Percentiles rank a stretch among this genome's conserved stretches.
Conservation (phyloP, 2,113 vertebrate species). For the Megaceryle torquata region DNA sequence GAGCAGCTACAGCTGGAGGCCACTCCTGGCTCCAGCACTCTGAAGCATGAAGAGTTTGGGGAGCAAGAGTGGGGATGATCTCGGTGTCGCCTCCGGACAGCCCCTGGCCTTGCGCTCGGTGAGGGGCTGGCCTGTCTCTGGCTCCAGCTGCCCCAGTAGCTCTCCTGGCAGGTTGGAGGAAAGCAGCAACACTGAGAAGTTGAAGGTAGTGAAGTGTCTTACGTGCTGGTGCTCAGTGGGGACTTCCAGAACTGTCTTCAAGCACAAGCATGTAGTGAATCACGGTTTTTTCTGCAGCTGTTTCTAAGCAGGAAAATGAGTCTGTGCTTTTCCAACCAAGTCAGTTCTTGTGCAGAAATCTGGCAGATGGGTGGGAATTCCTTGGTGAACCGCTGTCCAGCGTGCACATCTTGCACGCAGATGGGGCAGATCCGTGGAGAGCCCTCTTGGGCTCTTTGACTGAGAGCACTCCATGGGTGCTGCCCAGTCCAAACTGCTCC, state of each 20-base stretch:
- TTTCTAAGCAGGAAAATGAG: not conserved
- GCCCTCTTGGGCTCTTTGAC: not conserved
- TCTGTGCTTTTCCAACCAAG: not conserved
- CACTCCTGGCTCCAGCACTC: not conserved
- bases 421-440: not conserved
- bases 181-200: not conserved
- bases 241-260: not conserved
- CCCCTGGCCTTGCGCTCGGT: too few species aligned
- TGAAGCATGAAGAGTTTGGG: rapidly evolving
- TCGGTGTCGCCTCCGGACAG: not conserved
- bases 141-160: rapidly evolving
- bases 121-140: not conserved
- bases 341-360: not conserved
- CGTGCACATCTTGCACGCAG: not conserved
- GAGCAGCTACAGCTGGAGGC: not conserved
- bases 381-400: not conserved
- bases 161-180: not conserved
- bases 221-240: not conserved
- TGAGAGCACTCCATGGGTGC: not conserved
- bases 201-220: not conserved
- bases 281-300: not conserved
- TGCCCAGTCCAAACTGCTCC: not conserved
- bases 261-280: not conserved
- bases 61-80: not conserved
- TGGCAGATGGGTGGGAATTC: not conserved